These are phyloP conservation scores for Craniophora ligustri DNA, from an alignment of 2,888 invertebrate genomes.

Conservation along the genomic window DNA sequence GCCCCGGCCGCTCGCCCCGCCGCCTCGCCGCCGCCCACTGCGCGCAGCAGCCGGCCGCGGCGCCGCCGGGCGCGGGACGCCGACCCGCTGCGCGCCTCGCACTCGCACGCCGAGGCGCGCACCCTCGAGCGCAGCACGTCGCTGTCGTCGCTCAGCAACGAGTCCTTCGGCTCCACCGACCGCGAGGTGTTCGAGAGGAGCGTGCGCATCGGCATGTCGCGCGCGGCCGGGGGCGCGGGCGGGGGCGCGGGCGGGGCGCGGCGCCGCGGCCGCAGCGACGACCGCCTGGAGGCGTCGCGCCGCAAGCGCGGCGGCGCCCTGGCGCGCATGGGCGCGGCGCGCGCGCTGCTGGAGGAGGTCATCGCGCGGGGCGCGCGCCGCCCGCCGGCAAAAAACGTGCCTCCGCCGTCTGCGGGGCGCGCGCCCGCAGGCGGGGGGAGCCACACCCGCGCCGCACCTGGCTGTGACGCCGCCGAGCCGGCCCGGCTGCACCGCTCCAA, in stretches of 20 bases:
- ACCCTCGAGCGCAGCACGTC: constrained; percentile 51
- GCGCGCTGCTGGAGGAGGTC: constrained; percentile 89
- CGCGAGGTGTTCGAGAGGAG: constrained; percentile 92
- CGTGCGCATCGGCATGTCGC: constrained; percentile 92
- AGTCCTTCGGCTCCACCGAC: constrained; percentile 90
- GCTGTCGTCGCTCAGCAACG: constrained; percentile 78
- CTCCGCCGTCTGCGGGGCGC: constrained; percentile 92
- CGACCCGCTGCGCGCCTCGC: constrained; percentile 54
- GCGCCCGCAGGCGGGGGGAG: constrained; percentile 82
- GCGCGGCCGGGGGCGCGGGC: constrained; percentile 56
- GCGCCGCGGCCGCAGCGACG: constrained; percentile 67
- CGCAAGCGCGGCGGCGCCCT: constrained; percentile 42
- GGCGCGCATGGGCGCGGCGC: constrained; percentile 44
- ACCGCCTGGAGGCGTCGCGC: constrained; percentile 55
- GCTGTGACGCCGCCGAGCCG: constrained; percentile 71
- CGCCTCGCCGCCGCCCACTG: background rate
- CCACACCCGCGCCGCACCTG: constrained; percentile 76
- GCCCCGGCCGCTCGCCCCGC: constrained; percentile 55
- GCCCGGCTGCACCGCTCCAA: constrained; percentile 73
- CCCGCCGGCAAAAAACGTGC: constrained; percentile 91
- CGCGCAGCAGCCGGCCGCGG: constrained; percentile 29
- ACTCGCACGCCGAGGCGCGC: constrained; percentile 66
- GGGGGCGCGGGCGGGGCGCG: constrained; percentile 24
- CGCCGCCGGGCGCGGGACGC: constrained; percentile 48
- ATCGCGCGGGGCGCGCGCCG: constrained; percentile 88